Evolutionary conservation across 2,797 vertebrate genomes (phyloP).

Genomic region (Linurgus olivaceus): DNA sequence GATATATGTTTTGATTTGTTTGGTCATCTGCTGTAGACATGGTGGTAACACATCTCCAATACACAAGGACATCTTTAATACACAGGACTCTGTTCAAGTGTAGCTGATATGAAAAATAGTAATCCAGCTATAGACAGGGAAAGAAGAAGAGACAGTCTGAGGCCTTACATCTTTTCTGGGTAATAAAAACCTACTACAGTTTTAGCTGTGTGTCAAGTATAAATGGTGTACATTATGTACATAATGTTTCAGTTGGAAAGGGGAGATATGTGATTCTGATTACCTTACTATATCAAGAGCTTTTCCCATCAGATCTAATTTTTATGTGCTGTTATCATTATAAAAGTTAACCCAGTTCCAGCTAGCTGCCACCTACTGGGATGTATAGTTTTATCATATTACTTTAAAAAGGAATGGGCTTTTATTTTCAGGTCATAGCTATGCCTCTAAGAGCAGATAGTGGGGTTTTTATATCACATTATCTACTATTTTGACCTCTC

Average conservation of each 20-base stretch:
- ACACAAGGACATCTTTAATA: constrained; percentile 48
- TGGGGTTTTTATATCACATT: not conserved
- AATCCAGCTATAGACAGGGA: not conserved
- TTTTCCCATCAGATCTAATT: constrained; percentile 59
- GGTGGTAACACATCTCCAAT: constrained; percentile 2
- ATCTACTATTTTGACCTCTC: not conserved
- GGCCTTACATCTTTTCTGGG: constrained; percentile 7
- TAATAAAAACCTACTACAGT: constrained; percentile 2
- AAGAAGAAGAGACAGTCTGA: not conserved
- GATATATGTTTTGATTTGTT: constrained; percentile 5
- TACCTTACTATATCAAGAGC: constrained; percentile 51
- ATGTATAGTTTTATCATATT: constrained; percentile 55
- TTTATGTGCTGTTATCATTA: constrained; percentile 62
- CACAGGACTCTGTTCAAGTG: constrained; percentile 31
- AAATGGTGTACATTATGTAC: not conserved
- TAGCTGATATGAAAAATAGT: not conserved
- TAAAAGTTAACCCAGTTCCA: constrained; percentile 73
- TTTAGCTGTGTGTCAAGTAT: not conserved
- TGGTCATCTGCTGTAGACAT: not conserved
- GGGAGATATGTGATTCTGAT: constrained; percentile 17
- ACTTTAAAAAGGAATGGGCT: constrained; percentile 45
- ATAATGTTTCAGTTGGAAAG: constrained; percentile 20
- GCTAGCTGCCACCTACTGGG: constrained; percentile 73
- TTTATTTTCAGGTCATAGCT: constrained; percentile 44
- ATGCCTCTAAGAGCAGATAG: not conserved